phyloP scores from a whole-genome alignment of 2,888 invertebrate genomes.

The Drosophila lutescens region DNA sequence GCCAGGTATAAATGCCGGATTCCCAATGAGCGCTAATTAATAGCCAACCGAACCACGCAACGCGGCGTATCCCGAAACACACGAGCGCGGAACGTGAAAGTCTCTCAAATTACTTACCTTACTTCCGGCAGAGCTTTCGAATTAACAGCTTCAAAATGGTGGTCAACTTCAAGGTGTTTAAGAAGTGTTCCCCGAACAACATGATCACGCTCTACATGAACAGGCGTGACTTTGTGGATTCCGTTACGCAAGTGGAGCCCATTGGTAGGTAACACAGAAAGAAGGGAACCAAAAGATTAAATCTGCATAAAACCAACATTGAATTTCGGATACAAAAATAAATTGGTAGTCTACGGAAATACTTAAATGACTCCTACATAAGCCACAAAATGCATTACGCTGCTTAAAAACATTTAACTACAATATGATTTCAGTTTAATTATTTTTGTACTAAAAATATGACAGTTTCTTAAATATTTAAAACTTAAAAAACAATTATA shows the following conservation, averaged over 20 bases:
- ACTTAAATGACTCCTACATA: no score
- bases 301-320: neutral
- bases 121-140: neutral
- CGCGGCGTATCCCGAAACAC: conserved; percentile 54
- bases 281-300: neutral
- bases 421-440: no score
- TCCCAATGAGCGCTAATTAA: conserved; percentile 64
- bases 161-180: conserved; percentile 95
- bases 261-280: conserved; percentile 87
- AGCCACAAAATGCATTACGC: no score
- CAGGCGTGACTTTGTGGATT: conserved; percentile 94
- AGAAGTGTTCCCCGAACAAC: conserved; percentile 94
- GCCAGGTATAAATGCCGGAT: conserved; percentile 75
- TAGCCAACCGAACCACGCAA: conserved; percentile 71
- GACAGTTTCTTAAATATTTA: no score
- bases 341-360: no score
- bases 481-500: neutral
- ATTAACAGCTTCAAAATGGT: conserved; percentile 87
- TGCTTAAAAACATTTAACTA: no score
- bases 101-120: neutral
- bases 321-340: no score
- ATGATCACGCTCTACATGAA: conserved; percentile 94
- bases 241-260: conserved; percentile 93
- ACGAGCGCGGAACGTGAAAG: conserved; percentile 46
- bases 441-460: no score